A percentile compares a stretch with the other conserved stretches of the same genome.
phyloP scores from a whole-genome alignment of 2,797 vertebrate species.

The Novumbra hubbsi region DNA sequence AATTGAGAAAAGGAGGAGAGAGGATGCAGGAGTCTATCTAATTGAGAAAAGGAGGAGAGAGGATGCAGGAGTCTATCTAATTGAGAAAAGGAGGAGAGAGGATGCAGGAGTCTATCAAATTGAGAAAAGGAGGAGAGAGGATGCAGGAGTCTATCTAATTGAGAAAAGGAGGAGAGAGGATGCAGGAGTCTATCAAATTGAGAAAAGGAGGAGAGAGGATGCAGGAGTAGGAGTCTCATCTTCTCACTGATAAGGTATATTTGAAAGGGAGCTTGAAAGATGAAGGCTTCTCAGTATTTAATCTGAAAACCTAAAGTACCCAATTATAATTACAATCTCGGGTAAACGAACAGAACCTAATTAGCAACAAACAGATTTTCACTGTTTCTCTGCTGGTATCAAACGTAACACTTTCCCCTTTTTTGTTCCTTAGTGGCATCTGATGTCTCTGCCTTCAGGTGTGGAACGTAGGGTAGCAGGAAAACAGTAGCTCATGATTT shows the following conservation, averaged over 20 bases:
- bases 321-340: slow-evolving; percentile 65
- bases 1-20: too few species aligned
- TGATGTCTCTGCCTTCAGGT: slow-evolving; percentile 44
- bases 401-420: slow-evolving; percentile 44
- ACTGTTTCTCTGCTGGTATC: slow-evolving; percentile 44
- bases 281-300: slow-evolving; percentile 22
- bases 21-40: too few species aligned
- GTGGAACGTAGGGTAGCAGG: slow-evolving; percentile 22
- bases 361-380: slow-evolving; percentile 51
- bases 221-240: slow-evolving; percentile 5
- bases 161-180: too few species aligned
- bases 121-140: too few species aligned
- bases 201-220: too few species aligned
- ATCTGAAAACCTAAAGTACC: slow-evolving; percentile 38
- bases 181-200: too few species aligned
- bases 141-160: slow-evolving; percentile 15
- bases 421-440: slow-evolving; percentile 38
- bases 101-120: too few species aligned
- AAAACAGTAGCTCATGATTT: slow-evolving; percentile 46
- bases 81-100: too few species aligned
- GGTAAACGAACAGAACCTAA: slow-evolving; percentile 50
- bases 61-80: too few species aligned
- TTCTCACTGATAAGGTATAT: not conserved
- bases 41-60: too few species aligned
- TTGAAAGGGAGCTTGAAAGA: slow-evolving; percentile 27